These are phyloP conservation scores for Chrysopilus asiliformis DNA, from an alignment of 2,888 invertebrate species.

Conservation along the genomic window DNA sequence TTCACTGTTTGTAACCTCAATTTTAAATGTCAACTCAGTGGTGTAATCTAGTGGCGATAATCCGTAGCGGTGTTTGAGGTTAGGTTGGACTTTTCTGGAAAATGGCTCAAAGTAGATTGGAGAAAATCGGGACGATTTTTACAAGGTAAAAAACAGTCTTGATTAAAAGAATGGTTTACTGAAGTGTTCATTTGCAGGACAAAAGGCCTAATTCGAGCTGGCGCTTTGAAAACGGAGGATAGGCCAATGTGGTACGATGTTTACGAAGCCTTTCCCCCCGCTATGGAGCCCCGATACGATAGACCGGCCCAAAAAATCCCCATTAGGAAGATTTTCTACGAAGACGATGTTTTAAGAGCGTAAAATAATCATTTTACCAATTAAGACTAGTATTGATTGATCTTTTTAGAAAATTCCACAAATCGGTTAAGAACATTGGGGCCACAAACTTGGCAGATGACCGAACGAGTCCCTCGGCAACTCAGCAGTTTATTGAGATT, in stretches of 20 bases:
- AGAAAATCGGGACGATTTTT: slow-evolving; percentile 60
- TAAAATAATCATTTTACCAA: too few species aligned
- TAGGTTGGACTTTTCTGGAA: too few species aligned
- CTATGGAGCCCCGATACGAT: slow-evolving; percentile 64
- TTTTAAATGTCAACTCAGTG: too few species aligned
- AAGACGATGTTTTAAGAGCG: slow-evolving; percentile 76
- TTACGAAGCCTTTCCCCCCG: slow-evolving; percentile 83
- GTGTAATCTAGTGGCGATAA: too few species aligned
- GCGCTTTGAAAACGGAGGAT: slow-evolving; percentile 67
- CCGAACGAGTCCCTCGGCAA: too few species aligned
- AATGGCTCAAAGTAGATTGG: slow-evolving; percentile 59
- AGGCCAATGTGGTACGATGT: slow-evolving; percentile 89
- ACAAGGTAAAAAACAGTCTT: slow-evolving; percentile 40
- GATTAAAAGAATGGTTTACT: slow-evolving; percentile 1
- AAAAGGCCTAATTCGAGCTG: slow-evolving; percentile 62
- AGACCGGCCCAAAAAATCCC: slow-evolving; percentile 47
- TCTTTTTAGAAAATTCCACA: slow-evolving; percentile 52
- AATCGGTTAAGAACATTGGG: too few species aligned
- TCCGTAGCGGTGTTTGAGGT: too few species aligned
- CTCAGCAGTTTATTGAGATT: slow-evolving; percentile 47
- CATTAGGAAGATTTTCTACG: slow-evolving; percentile 61
- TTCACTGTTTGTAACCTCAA: too few species aligned
- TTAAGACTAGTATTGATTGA: too few species aligned
- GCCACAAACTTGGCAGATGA: too few species aligned
- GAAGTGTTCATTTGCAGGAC: slow-evolving; percentile 42